phyloP scores from a whole-genome alignment of 2,113 vertebrate genomes.

The Orycteropus afer region DNA sequence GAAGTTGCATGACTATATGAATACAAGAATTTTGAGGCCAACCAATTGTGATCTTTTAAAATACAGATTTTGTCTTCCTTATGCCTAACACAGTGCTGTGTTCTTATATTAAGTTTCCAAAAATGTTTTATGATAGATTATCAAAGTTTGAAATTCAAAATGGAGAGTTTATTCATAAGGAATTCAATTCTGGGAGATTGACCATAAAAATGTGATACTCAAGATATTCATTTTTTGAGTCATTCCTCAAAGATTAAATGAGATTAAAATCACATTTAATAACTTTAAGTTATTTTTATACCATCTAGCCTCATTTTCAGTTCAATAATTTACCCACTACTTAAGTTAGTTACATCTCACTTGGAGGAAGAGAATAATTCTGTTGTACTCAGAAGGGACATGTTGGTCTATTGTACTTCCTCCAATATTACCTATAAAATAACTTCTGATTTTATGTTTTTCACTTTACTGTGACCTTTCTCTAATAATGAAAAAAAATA shows the following conservation, averaged over 20 bases:
- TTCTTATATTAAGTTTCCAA: neutral
- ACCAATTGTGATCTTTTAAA: neutral
- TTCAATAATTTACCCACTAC: conserved; percentile 35
- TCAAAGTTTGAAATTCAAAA: neutral
- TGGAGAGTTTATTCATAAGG: neutral
- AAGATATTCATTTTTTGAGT: neutral
- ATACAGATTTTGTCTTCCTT: neutral
- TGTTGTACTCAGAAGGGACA: conserved; percentile 52
- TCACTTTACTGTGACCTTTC: conserved; percentile 60
- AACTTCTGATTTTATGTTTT: conserved; percentile 47
- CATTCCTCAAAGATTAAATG: neutral
- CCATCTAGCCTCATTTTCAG: conserved; percentile 20
- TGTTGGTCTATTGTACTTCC: neutral
- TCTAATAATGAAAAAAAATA: conserved; percentile 60
- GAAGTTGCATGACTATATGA: neutral
- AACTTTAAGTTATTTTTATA: conserved; percentile 41
- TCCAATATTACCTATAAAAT: neutral
- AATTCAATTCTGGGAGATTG: neutral
- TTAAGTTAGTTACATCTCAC: conserved; percentile 37
- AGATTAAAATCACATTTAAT: conserved; percentile 57
- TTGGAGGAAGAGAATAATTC: conserved; percentile 37
- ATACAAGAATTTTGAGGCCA: neutral
- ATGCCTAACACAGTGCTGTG: neutral
- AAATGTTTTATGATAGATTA: neutral
- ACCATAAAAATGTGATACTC: neutral